phyloP scores from a whole-genome alignment of 2,797 vertebrate species.

The Darevskia nairensis region DNA sequence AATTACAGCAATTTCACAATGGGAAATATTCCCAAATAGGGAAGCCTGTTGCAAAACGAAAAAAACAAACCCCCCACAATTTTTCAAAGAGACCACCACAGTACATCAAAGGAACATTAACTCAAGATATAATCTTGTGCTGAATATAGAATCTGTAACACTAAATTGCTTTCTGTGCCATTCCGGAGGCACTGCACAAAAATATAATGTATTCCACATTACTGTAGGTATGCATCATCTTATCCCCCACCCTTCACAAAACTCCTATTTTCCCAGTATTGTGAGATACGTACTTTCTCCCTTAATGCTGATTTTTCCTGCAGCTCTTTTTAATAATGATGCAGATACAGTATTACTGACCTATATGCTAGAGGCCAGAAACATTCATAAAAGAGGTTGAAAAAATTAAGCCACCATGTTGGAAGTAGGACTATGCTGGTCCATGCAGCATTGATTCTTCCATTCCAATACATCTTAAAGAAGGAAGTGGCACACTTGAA shows the following conservation, averaged over 20 bases:
- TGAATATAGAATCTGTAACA: neutral
- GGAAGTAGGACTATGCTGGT: neutral
- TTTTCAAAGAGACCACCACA: constrained; percentile 28
- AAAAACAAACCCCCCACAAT: neutral
- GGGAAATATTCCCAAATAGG: constrained; percentile 52
- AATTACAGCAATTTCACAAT: constrained; percentile 58
- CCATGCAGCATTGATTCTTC: neutral
- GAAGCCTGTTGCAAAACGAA: constrained; percentile 18
- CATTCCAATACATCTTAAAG: neutral
- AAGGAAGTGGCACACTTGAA: too few relatives aligned
- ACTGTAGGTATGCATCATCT: neutral
- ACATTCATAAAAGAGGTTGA: neutral
- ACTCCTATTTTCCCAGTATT: neutral
- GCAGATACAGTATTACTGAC: neutral
- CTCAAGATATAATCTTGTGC: neutral
- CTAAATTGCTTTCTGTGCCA: neutral
- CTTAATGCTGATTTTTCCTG: neutral
- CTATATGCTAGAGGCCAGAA: neutral
- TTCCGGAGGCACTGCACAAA: neutral
- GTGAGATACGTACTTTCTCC: neutral
- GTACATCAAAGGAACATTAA: constrained; percentile 21
- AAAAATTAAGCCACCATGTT: neutral
- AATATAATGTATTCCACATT: neutral
- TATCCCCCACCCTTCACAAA: neutral
- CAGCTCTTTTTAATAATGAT: neutral